Base-by-base conservation (phyloP, 2,888 invertebrate species). In the Dorcus hopei region DNA sequence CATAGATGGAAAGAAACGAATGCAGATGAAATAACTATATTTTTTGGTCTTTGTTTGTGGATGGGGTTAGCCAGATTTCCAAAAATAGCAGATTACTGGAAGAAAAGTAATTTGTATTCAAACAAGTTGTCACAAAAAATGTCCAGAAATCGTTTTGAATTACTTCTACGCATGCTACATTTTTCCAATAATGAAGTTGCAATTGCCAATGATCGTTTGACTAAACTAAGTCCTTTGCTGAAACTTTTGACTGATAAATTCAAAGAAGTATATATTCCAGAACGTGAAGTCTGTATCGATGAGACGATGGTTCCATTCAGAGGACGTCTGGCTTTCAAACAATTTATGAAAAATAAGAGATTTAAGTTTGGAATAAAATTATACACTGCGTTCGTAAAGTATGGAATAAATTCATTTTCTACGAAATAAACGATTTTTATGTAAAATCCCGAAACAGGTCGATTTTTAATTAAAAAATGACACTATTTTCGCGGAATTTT, bases 41-140 rank as follows among this genome's bases (percentile, higher is more conserved):
- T 67, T 61, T 52, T 66, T 26, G 62, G 61, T 19, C 39, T 66
- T 16, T 23, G 62, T 7, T 49, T 64, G 38, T 63, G 64, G 65
- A 66, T 67, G 61, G 61, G 65, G 9, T 54, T 65, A 51, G 51
- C 56, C 14, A 48, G 63, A 58, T 59, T 58, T 38, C 61, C 63
- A 45, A 60, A 41, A 38, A 51, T 64, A 38, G 42, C 23, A 9
- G 23, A 38, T 38, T 64, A 64, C 53, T 64, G 64, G 62, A 48
- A 33, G n/a, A 51, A 54, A 40, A 54, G 14, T 14, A 14, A 39
- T 57, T 26, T 60, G n/a, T 62, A 59, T 51, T 39, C 23, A 11
- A 56, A 53, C 39, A 14, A 49, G 16, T 49, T 61, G 2, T 50
- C 40, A 40, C 19, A 41, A 42, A 43, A 56, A 38, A 59, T 63